These are phyloP conservation scores for Beroe forskalii DNA, from an alignment of 37 sponge, comb jelly and placozoan species.

Conservation along the genomic window DNA sequence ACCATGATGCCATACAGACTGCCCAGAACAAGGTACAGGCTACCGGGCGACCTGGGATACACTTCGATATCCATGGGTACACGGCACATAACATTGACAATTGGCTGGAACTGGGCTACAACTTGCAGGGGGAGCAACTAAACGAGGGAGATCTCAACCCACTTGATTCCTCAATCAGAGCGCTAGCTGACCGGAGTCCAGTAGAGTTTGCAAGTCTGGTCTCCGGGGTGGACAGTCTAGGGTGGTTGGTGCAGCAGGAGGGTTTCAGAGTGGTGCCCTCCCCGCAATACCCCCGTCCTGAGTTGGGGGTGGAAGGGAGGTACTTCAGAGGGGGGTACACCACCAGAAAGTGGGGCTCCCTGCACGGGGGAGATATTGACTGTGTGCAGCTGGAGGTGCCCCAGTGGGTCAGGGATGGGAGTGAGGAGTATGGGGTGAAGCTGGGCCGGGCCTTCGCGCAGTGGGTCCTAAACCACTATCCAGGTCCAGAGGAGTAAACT, in stretches of 20 bases:
- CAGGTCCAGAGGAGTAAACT: too few relatives aligned
- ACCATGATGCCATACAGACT: neutral
- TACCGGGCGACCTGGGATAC: neutral
- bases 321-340: slow-evolving; percentile 40
- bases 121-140: neutral
- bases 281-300: slow-evolving; percentile 32
- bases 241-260: neutral
- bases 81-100: neutral
- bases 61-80: slow-evolving; percentile 44
- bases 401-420: slow-evolving; percentile 35
- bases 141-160: neutral
- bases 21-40: neutral
- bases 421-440: slow-evolving; percentile 33
- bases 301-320: slow-evolving; percentile 17
- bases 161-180: neutral
- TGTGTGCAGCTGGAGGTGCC: slow-evolving; percentile 60
- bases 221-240: slow-evolving; percentile 14
- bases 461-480: slow-evolving; percentile 41
- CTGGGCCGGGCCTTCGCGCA: slow-evolving; percentile 33
- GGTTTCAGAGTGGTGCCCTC: slow-evolving; percentile 41
- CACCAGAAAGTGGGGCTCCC: slow-evolving; percentile 26
- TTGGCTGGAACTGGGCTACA: slow-evolving; percentile 57
- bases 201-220: neutral
- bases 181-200: neutral
- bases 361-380: slow-evolving; percentile 32